Evolutionary conservation across 1,140 invertebrate species (phyloP).

Genomic region (Dufourea novaeangliae): DNA sequence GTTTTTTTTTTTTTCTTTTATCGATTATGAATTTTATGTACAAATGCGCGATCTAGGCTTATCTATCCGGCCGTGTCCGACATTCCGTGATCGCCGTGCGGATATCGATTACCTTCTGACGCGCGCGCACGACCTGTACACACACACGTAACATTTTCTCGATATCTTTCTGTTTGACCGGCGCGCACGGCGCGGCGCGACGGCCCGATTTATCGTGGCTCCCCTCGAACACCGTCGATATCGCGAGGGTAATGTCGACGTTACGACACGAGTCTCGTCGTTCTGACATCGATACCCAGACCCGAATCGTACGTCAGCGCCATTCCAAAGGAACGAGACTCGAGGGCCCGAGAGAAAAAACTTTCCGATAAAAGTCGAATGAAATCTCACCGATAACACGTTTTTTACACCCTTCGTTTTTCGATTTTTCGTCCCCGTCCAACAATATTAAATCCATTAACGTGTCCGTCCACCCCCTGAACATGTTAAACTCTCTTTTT

Average conservation of each 20-base stretch:
- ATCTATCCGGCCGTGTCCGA: conserved; percentile 58
- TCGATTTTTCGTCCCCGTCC: background rate
- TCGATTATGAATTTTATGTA: conserved; percentile 71
- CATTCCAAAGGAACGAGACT: conserved; percentile 22
- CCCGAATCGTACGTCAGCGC: background rate
- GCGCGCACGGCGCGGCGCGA: background rate
- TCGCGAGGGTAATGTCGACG: background rate
- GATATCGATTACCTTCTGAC: conserved; percentile 52
- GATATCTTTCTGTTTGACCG: conserved; percentile 59
- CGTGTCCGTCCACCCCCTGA: background rate
- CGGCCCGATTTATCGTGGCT: background rate
- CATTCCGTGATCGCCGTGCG: conserved; percentile 55
- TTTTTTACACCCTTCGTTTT: background rate
- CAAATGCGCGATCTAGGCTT: conserved; percentile 64
- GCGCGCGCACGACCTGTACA: conserved; percentile 14
- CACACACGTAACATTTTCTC: conserved; percentile 45
- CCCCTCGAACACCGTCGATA: background rate
- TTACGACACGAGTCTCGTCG: background rate
- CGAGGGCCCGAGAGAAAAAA: conserved; percentile 6
- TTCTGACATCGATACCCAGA: background rate
- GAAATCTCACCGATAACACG: conserved; percentile 4
- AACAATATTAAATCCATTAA: conserved; percentile 10
- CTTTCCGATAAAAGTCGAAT: conserved; percentile 1
- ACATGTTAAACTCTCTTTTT: no score
- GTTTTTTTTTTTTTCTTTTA: conserved; percentile 5